Evolutionary conservation across 2,888 invertebrate genomes (phyloP), one percentile per base, ranked within the genome.

Genomic region (Scaptodrosophila latifasciaeformis): DNA sequence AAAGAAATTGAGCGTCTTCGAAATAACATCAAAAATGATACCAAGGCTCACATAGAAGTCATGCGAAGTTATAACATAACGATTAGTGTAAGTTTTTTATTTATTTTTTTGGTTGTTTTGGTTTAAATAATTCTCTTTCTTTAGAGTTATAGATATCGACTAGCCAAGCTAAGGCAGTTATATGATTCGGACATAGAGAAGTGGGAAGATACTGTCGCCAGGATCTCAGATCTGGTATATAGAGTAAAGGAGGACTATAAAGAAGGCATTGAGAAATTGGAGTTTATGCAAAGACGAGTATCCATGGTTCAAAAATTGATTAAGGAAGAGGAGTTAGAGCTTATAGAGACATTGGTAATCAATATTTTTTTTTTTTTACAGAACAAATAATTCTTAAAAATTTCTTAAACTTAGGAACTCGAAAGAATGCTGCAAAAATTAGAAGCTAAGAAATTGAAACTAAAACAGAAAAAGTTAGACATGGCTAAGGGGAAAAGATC

Each of bases 231-330:
- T 12, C 40, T 21, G 1, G 2, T 53, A 3, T 5, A 0, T 2
- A 64, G 43, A 29, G 15, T 15, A 0, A 27, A 12, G 0, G 53
- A 48, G 0, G 39, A 60, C 0, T 35, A 40, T 1, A 49, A 21
- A 5, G 29, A 49, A 3, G 34, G 15, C 1, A 5, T n/a, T 3
- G 29, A 51, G 1, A 34, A 39, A 13, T 21, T 64, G 0, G 35
- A 3, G 0, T 49, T 24, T 5, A 66, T 66, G 68, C 34, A 35
- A 1, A 3, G 2, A 0, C 44, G 64, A n/a, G 42, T 67, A 5
- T 0, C 1, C 1, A 52, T 63, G 37, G 59, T 59, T 0, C 1
- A 37, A 13, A 15, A 44, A 3, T 4, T 19, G 17, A 27, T 53
- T 0, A 10, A 9, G 5, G 21, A 18, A 0, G 53, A 67, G n/a